Evolutionary conservation across 2,113 vertebrate species (phyloP), one percentile per base, ranked within the genome.

Genomic region (Onychostoma macrolepis): DNA sequence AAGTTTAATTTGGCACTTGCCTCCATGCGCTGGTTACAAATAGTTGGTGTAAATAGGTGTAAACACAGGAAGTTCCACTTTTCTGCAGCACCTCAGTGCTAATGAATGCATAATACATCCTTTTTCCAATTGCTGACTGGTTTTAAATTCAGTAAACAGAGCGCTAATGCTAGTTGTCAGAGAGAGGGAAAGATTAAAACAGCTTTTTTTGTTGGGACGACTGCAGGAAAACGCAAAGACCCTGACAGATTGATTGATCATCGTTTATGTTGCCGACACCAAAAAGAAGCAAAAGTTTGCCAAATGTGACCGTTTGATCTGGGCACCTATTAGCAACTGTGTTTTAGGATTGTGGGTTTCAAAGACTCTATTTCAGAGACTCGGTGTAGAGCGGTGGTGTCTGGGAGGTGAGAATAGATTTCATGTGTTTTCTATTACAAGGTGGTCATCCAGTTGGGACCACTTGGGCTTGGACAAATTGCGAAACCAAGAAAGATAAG

Each of bases 61-160:
- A 86, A 84, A 56, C 84, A 78, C 69, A 88, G 81, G 69, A 87
- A 82, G 75, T 88, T 81, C 30, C 48, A 61, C 76, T 77, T 88
- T 75, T 87, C 67, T 17, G 30, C 28, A 75, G 80, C 21, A 2
- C 53, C 75, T 76, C 36, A 50, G 63, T 58, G 53, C 11, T 90
- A 86, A 87, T 87, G 81, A 90, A 85, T 76, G 61, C 50, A 84
- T 89, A 87, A 89, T 87, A 74, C 56, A 78, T 85, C 28, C 41
- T 71, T 89, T 53, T 89, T 85, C 65, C 86, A 85, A 30, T 85
- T 74, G 45, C 17, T 65, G 65, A 85, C 80, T 61, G 36, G 50
- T 65, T 77, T 83, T 75, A 83, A 67, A 48, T 71, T 84, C 30
- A 71, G 77, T 33, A 79, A 61, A 86, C 78, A 69, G 79, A 33